Evolutionary conservation across 2,888 invertebrate genomes (phyloP).

Genomic region (Tenthredo distinguenda): DNA sequence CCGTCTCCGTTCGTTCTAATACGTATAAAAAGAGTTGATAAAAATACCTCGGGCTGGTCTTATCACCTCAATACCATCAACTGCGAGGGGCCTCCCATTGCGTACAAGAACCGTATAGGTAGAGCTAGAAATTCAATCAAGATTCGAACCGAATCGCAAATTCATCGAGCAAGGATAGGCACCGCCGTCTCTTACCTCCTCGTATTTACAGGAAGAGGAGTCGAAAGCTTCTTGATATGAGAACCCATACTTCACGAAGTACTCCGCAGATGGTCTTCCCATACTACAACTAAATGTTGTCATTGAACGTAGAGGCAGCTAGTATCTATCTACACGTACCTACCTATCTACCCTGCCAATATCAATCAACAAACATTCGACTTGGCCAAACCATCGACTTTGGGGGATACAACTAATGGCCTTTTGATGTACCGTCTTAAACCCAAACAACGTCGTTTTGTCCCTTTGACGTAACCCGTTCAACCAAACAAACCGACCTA

Average conservation of each 20-base stretch:
- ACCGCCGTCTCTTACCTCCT: background rate
- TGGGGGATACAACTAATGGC: slow-evolving; percentile 25
- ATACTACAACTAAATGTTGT: background rate
- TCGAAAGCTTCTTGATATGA: slow-evolving; percentile 16
- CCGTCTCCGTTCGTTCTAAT: background rate
- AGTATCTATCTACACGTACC: background rate
- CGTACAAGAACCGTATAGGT: background rate
- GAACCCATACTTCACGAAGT: background rate
- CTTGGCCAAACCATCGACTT: background rate
- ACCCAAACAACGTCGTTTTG: slow-evolving; percentile 37
- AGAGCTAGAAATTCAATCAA: slow-evolving; percentile 31
- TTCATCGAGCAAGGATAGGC: background rate
- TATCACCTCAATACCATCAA: slow-evolving; percentile 31
- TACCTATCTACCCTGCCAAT: slow-evolving; percentile 1
- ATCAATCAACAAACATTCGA: slow-evolving; percentile 41
- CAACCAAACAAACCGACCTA: background rate
- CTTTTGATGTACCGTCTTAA: slow-evolving; percentile 28
- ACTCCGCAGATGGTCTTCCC: background rate
- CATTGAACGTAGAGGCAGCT: background rate
- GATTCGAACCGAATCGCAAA: slow-evolving; percentile 33
- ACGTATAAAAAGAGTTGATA: background rate
- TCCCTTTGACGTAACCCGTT: slow-evolving; percentile 21
- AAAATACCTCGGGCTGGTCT: background rate
- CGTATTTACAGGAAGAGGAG: background rate
- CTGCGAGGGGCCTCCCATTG: slow-evolving; percentile 11